Base-by-base conservation (phyloP, 2,113 vertebrate genomes). In the Himantopus leucocephalus region DNA sequence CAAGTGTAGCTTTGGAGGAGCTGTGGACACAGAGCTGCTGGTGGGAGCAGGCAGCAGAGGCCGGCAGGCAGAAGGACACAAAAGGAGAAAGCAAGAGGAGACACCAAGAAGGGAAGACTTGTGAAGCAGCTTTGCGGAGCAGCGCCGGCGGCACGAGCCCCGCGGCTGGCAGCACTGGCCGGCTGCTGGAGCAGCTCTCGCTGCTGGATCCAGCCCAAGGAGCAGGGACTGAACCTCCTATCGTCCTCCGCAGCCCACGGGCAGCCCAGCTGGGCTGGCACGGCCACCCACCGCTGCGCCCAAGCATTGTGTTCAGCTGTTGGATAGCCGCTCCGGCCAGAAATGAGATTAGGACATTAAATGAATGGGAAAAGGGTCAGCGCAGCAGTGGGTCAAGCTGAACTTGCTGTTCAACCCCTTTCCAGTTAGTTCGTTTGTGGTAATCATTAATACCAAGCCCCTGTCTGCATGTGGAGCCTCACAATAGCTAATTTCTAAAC, bases 401-500 rank as follows among this genome's bases (percentile, higher is more conserved):
- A 96, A 87, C 95, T 87, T 43, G 43, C 64, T 84, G 72, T 63
- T 86, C 88, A 78, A 32, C 16, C 22, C 47, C 32, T 91, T 92
- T 85, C 72, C 92, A 95, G 92, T 63, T 62, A 83, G 90, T 76
- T 88, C 55, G 43, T 86, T 89, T 39, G 2, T 10, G 80, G 80
- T 95, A 96, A 97, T 96, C 74, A 91, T 96, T 95, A 96, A 95
- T 95, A 47, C 53, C 45, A 41, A 90, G 82, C 27, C n/a, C 70
- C 58, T 73, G 62, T 37, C 88, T 8, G 0, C 53, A 27, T 2
- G 5, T 21, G 56, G 58, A 76, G 78, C 81, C 67, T 83, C 81
- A 96, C 94, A 94, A 94, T 92, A 85, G 81, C 94, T 92, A 75
- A 92, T 95, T 90, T 94, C 96, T 95, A 89, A 97, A 60, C 80